Evolutionary conservation across 2,888 invertebrate genomes (phyloP), one percentile per base, ranked within the genome.

Genomic region (Polymixis flavicincta): DNA sequence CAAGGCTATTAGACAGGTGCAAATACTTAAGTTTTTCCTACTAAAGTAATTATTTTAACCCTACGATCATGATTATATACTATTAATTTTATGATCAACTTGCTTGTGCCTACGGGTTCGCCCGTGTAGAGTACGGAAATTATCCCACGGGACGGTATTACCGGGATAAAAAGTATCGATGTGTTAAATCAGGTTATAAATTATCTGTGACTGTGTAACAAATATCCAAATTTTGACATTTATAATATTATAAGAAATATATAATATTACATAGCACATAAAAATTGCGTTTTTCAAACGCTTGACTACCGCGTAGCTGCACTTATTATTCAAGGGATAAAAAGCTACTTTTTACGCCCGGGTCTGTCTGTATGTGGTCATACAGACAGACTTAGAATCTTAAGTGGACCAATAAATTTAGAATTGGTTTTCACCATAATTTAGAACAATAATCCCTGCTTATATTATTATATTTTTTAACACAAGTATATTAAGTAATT

Each of bases 1-100:
- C 85, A 85, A 85, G 84, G 83, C 11, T 72, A 59, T 79, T 71
- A 52, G 60, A 80, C 85, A 69, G 77, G 83, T 85, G 83, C 55
- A 65, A 73, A 71, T 82, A 63, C 45, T 68, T 54, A 74, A 14
- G 61, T 78, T 71, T 71, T 74, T 85, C 55, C 57, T 57, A 54
- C 57, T 66, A 37, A 37, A 71, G 61, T 48, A 8, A 63, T 77
- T 80, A 63, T 64, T 72, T 45, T 59, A 79, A 71, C 63, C 63
- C 55, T 79, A 50, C 22, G 22, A 6, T 28, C n/a, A 14, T 42
- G 61, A 61, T 74, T 75, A 37, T 37, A 22, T 9, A 52, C 11
- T 19, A 6, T 45, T 45, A 45, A 52, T 61, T 74, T 52, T 28
- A 42, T 50, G 22, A 57, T 25, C 17, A 72, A 45, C 42, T 45